Percentiles rank a stretch among this genome's conserved stretches.
These are phyloP conservation scores for Drepanosiphum platanoidis DNA, from an alignment of 2,888 invertebrate species.

Conservation along the genomic window DNA sequence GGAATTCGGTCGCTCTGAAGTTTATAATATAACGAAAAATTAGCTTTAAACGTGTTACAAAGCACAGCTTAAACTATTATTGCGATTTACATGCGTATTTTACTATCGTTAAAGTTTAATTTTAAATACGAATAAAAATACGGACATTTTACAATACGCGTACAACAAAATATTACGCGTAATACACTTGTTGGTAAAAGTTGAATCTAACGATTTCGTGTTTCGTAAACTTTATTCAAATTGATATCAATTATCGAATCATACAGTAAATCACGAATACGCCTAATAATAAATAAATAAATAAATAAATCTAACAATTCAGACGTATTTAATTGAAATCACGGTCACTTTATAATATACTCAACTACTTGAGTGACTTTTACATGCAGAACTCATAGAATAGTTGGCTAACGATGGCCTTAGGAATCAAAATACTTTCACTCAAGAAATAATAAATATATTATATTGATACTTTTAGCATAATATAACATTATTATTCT, in stretches of 20 bases:
- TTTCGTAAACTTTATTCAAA: background rate
- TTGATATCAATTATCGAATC: background rate
- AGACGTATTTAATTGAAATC: background rate
- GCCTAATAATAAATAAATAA: background rate
- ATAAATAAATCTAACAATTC: background rate
- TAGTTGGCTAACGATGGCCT: background rate
- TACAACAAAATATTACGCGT: too few relatives aligned
- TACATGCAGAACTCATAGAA: background rate
- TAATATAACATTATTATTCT: background rate
- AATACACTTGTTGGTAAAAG: too few relatives aligned
- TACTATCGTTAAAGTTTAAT: background rate
- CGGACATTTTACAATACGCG: background rate
- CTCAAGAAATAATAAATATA: background rate
- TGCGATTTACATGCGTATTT: background rate
- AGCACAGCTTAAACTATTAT: background rate
- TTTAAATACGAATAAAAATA: background rate
- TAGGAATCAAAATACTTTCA: background rate
- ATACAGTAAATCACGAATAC: background rate
- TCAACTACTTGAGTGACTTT: background rate
- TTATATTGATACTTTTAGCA: too few relatives aligned
- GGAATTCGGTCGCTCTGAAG: background rate
- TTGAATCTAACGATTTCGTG: background rate
- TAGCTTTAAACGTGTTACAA: background rate
- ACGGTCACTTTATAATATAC: background rate
- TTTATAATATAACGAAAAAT: background rate